A percentile compares a stretch with the other conserved stretches of the same genome.
These are phyloP conservation scores for Entelurus aequoreus DNA, from an alignment of 2,113 vertebrate species.

Conservation along the genomic window DNA sequence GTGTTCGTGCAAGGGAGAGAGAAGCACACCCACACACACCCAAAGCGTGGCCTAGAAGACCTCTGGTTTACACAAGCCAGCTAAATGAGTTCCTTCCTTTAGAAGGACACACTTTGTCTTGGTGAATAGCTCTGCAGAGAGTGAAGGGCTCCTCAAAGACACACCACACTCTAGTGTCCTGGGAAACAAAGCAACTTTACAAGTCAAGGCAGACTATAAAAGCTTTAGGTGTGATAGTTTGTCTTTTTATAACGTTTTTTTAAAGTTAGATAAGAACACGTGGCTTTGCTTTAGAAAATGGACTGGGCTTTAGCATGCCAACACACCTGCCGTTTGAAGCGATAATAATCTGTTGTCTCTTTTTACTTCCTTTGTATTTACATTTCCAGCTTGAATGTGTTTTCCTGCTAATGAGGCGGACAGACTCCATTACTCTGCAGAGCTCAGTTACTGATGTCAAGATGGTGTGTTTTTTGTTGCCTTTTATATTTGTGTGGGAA, in stretches of 20 bases:
- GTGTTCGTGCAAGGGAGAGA: too few relatives aligned
- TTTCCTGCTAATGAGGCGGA: conserved; percentile 5
- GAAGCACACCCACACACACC: not conserved
- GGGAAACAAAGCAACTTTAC: not conserved
- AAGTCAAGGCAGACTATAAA: not conserved
- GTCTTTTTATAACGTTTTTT: too few relatives aligned
- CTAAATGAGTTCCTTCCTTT: not conserved
- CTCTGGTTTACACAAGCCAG: not conserved
- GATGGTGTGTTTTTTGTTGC: too few relatives aligned
- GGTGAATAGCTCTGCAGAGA: not conserved
- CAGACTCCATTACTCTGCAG: conserved; percentile 12
- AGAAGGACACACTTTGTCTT: too few relatives aligned
- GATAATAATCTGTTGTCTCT: not conserved
- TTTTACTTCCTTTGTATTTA: not conserved
- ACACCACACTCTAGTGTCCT: not conserved
- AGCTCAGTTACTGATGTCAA: not conserved
- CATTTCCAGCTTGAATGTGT: not conserved
- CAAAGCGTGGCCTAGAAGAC: too few relatives aligned
- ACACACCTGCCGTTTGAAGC: conserved; percentile 4
- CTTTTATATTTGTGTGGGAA: too few relatives aligned
- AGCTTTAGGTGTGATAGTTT: not conserved
- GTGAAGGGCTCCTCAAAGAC: not conserved
- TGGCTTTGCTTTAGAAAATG: not conserved
- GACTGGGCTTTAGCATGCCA: not conserved
- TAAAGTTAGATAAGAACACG: not conserved